Base-by-base conservation (phyloP, 2,888 invertebrate genomes). In the Nomada ruficornis region DNA sequence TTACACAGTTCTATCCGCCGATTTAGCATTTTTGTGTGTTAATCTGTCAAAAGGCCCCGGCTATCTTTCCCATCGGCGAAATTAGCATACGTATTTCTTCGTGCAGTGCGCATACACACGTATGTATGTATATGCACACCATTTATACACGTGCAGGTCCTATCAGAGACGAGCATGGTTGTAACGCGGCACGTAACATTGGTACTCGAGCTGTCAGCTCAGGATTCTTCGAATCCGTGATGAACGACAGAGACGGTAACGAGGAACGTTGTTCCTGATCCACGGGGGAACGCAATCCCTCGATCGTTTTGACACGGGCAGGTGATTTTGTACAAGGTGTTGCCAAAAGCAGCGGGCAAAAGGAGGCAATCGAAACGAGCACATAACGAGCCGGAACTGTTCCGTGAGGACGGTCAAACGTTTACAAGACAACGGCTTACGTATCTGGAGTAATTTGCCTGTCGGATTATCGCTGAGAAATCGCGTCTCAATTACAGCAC, bases 401-500 rank as follows among this genome's bases (percentile, higher is more conserved):
- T 60, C 47, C 60, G 67, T 20, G 62, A 44, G n/a, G 20, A 36
- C 50, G 47, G 26, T 26, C 69, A 23, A 68, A 52, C 18, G 57
- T 59, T 47, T 54, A 44, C 44, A 72, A 80, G 71, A 84, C 74
- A 77, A 83, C 69, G 54, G 73, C 73, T 73, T 77, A 74, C 69
- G 84, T 82, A 84, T 83, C 80, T 78, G 77, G 82, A 82, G 81
- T 87, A 89, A 90, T 90, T 90, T 88, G 85, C 84, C 86, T 89
- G 90, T 91, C 91, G 87, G 91, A 90, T 91, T 91, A 91, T 83
- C 87, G 82, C 88, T 80, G 77, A 77, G 85, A 79, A 90, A 89
- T 87, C 85, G 87, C 86, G 80, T 89, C 89, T 90, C 88, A 91
- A 91, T 91, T 91, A 91, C 86, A 78, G 84, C 80, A 76, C 81